These are phyloP conservation scores for Borostomias antarcticus DNA, from an alignment of 2,797 vertebrate genomes.

Conservation along the genomic window DNA sequence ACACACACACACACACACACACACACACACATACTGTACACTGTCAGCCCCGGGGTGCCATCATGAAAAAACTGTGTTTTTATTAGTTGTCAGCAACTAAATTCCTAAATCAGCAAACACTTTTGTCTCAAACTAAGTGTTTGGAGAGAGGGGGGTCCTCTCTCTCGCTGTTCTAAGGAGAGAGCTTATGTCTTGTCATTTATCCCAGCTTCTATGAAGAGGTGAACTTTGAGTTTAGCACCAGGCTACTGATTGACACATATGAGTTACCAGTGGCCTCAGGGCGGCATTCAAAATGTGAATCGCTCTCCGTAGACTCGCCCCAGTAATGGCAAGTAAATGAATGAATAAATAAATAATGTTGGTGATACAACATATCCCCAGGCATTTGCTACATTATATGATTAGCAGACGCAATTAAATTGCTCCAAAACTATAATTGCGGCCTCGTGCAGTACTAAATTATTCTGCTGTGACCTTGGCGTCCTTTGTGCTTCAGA, in stretches of 20 bases:
- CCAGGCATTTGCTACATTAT: slow-evolving; percentile 62
- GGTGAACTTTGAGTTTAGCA: slow-evolving; percentile 61
- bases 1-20: slow-evolving; percentile 26
- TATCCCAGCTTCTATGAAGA: slow-evolving; percentile 35
- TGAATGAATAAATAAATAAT: slow-evolving; percentile 77
- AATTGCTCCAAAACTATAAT: slow-evolving; percentile 64
- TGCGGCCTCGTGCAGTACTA: slow-evolving; percentile 60
- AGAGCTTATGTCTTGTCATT: slow-evolving; percentile 5
- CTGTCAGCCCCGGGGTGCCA: slow-evolving; percentile 69
- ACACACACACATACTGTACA: slow-evolving; percentile 36
- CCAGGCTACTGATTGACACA: slow-evolving; percentile 64
- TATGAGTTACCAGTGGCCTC: slow-evolving; percentile 48
- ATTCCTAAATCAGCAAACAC: slow-evolving; percentile 75
- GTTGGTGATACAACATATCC: slow-evolving; percentile 57
- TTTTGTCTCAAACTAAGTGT: slow-evolving; percentile 57
- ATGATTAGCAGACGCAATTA: slow-evolving; percentile 76
- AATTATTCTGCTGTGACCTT: slow-evolving; percentile 64
- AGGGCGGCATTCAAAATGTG: slow-evolving; percentile 54
- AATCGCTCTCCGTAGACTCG: slow-evolving; percentile 56
- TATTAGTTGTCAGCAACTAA: slow-evolving; percentile 80
- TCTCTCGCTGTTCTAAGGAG: slow-evolving; percentile 22
- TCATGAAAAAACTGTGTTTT: slow-evolving; percentile 72
- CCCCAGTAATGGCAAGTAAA: slow-evolving; percentile 64
- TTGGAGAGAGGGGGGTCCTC: slow-evolving; percentile 42
- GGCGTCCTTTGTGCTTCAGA: slow-evolving; percentile 58